Base-by-base conservation (phyloP, 2,888 invertebrate genomes). In the Colletes collaris region DNA sequence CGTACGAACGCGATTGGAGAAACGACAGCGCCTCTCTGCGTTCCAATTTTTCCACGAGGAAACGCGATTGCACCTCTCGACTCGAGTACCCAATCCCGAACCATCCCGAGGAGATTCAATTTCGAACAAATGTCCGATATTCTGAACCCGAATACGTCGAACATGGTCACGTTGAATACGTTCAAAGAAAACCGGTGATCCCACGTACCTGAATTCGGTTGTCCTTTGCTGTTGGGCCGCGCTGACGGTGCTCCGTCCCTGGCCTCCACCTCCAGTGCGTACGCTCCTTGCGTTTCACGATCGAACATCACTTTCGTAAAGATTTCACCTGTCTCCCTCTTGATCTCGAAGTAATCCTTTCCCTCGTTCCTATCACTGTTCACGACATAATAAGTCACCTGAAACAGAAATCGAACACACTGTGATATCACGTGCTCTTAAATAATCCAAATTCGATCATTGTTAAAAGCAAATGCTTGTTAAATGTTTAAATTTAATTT, bases 241-340 rank as follows among this genome's bases (percentile, higher is more conserved):
- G 98, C 98, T 13, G 99, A 99, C n/a, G 98, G 97, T 73, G 98
- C 98, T 68, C 99, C 98, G 92, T 99, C 99, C 76, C 98, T 95
- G 0, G 99, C 99, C 93, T 98, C 98, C 89, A 99, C 99, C 93
- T 99, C 98, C 91, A 99, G 94, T 52, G 99, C 99, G 94, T 99
- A 99, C 76, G 99, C 98, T 60, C 97, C 98, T 93, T 99, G 98
- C 95, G 98, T 98, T 94, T 99, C 99, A 84, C 99, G 96, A 94
- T 99, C 99, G 95, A 99, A 99, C 90, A 98, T 97, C 88, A 97
- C 95, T 94, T 98, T 97, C 56, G 99, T 98, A 94, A 97, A 98
- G 92, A 99, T 97, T 93, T 98, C 98, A 35, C 99, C 99, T 46
- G 98, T 97, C 93, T 98, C 97, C 93, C 97, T 95, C 94, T 99